phyloP scores from a whole-genome alignment of 2,113 vertebrate genomes.

The Apus apus region DNA sequence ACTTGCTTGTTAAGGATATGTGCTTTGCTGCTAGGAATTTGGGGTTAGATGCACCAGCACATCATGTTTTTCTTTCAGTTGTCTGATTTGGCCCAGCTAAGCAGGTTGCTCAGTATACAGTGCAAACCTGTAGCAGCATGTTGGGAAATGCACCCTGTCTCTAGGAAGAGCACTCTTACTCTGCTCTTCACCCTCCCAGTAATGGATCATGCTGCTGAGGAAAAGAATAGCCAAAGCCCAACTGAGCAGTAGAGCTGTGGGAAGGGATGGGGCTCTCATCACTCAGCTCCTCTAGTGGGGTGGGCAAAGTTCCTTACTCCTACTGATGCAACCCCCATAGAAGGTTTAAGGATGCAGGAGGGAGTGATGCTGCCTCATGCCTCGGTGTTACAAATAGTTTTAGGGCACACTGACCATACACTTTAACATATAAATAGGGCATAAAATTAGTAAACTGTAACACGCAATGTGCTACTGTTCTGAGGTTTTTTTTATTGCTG shows the following conservation, averaged over 20 bases:
- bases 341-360: neutral
- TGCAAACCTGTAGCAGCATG: neutral
- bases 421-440: neutral
- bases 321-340: no score
- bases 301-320: neutral
- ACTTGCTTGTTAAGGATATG: neutral
- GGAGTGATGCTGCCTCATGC: neutral
- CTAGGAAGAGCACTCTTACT: neutral
- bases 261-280: neutral
- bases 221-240: neutral
- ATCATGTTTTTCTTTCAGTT: neutral
- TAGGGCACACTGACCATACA: no score
- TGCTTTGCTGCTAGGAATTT: neutral
- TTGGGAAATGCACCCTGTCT: neutral
- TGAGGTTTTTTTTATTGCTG: neutral
- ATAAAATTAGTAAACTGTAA: neutral
- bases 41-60: neutral
- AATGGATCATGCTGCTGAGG: no score
- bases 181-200: neutral
- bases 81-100: neutral
- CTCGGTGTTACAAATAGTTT: neutral
- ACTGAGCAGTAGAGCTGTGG: neutral
- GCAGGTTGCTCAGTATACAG: neutral
- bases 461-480: neutral
- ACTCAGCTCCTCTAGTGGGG: accelerated